Conservation (phyloP, 2,113 vertebrate genomes). For the Mystacornis crossleyi region DNA sequence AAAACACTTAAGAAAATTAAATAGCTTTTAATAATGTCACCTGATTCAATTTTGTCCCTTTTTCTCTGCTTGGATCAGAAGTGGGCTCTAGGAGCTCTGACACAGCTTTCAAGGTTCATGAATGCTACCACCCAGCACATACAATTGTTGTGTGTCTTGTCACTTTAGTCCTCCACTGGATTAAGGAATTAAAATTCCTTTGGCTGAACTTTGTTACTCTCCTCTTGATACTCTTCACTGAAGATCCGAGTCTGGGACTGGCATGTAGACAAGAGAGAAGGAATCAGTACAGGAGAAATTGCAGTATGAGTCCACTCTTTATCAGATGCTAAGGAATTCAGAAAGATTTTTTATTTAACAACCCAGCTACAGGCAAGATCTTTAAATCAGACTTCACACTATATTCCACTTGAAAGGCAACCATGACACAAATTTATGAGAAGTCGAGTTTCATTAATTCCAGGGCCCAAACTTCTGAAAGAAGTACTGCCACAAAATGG, state of each 20-base stretch:
- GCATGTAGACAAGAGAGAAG: background rate
- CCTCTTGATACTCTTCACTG: background rate
- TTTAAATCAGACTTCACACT: background rate
- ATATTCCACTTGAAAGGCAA: background rate
- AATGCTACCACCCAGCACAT: background rate
- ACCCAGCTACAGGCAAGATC: background rate
- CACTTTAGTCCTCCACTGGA: background rate
- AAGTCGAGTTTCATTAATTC: background rate
- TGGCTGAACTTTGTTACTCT: background rate
- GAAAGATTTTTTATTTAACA: background rate
- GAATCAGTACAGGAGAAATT: background rate
- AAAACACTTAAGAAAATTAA: conserved; percentile 50
- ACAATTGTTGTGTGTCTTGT: background rate
- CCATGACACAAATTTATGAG: background rate
- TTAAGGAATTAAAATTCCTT: background rate
- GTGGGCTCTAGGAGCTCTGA: background rate
- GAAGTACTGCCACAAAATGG: background rate
- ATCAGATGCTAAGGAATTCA: background rate
- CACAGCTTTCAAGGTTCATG: background rate
- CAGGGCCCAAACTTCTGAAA: background rate
- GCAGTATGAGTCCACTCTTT: background rate
- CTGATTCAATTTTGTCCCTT: conserved; percentile 9
- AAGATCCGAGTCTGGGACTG: background rate
- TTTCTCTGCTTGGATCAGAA: background rate
- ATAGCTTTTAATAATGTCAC: background rate